A percentile compares a stretch with the other conserved stretches of the same genome.
Evolutionary conservation across 2,797 vertebrate species (phyloP).

Genomic region (Huso huso): DNA sequence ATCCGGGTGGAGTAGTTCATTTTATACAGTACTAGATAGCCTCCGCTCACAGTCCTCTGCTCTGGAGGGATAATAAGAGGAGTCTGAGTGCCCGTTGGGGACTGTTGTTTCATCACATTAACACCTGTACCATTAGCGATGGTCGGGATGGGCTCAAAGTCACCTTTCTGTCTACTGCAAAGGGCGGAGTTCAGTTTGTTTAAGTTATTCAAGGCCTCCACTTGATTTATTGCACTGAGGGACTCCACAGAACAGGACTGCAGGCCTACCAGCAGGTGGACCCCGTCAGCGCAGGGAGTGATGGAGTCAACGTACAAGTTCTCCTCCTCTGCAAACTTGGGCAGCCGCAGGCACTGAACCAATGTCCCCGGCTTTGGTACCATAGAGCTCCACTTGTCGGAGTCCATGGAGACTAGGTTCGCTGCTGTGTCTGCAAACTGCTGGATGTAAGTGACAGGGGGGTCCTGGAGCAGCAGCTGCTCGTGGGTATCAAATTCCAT

Average conservation of each 20-base stretch:
- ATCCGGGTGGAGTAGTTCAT: slow-evolving; percentile 95
- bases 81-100: slow-evolving; percentile 65
- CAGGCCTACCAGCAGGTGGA: slow-evolving; percentile 87
- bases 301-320: slow-evolving; percentile 91
- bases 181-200: slow-evolving; percentile 96
- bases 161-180: slow-evolving; percentile 82
- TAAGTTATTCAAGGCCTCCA: slow-evolving; percentile 97
- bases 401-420: slow-evolving; percentile 72
- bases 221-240: slow-evolving; percentile 91
- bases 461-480: slow-evolving; percentile 92
- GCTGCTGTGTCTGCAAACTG: slow-evolving; percentile 93
- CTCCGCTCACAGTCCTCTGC: slow-evolving; percentile 72
- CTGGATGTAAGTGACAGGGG: slow-evolving; percentile 95
- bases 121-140: slow-evolving; percentile 64
- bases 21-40: slow-evolving; percentile 92
- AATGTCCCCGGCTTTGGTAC: slow-evolving; percentile 87
- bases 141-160: slow-evolving; percentile 63
- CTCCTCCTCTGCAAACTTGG: slow-evolving; percentile 91
- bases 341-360: slow-evolving; percentile 89
- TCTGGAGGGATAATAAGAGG: slow-evolving; percentile 69
- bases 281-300: slow-evolving; percentile 92
- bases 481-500: slow-evolving; percentile 97
- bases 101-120: slow-evolving; percentile 66
- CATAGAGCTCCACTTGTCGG: slow-evolving; percentile 90
- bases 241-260: slow-evolving; percentile 82